phyloP scores from a whole-genome alignment of 1,140 invertebrate genomes.

The Drosophila bipectinata region DNA sequence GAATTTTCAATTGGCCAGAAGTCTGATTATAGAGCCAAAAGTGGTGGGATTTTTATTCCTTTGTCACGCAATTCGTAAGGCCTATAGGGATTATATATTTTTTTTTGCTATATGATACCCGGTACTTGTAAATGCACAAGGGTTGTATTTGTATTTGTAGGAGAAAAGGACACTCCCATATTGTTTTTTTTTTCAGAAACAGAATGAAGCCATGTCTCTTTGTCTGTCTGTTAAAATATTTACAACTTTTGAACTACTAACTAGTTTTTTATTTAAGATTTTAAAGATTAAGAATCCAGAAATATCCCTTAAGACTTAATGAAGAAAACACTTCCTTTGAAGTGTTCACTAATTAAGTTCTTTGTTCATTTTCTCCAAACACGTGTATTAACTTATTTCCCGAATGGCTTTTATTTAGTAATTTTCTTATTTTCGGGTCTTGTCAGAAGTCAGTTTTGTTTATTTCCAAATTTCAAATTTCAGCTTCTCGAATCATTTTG shows the following conservation, averaged over 20 bases:
- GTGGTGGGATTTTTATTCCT: constrained; percentile 37
- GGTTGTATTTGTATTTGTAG: too few relatives aligned
- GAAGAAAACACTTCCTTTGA: too few relatives aligned
- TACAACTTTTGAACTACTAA: too few relatives aligned
- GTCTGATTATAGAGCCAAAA: constrained; percentile 41
- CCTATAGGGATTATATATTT: constrained; percentile 12
- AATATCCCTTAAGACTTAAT: too few relatives aligned
- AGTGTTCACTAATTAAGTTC: constrained; percentile 1
- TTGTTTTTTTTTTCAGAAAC: too few relatives aligned
- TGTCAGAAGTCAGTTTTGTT: constrained; percentile 78
- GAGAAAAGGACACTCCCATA: too few relatives aligned
- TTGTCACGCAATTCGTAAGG: constrained; percentile 43
- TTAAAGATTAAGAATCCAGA: too few relatives aligned
- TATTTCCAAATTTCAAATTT: constrained; percentile 82
- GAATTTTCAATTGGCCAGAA: constrained; percentile 58
- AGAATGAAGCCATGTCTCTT: too few relatives aligned
- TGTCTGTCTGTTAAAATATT: too few relatives aligned
- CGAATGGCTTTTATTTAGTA: constrained; percentile 59
- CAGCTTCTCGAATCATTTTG: constrained; percentile 79
- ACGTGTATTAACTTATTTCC: constrained; percentile 4
- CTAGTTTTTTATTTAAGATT: too few relatives aligned
- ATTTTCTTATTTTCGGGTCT: constrained; percentile 41
- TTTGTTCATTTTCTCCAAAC: background rate
- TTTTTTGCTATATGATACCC: background rate
- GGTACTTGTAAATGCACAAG: background rate